A percentile compares a stretch with the other conserved stretches of the same genome.
Conservation (phyloP, 64 coral and sea anemone genomes). For the Orbicella faveolata region DNA sequence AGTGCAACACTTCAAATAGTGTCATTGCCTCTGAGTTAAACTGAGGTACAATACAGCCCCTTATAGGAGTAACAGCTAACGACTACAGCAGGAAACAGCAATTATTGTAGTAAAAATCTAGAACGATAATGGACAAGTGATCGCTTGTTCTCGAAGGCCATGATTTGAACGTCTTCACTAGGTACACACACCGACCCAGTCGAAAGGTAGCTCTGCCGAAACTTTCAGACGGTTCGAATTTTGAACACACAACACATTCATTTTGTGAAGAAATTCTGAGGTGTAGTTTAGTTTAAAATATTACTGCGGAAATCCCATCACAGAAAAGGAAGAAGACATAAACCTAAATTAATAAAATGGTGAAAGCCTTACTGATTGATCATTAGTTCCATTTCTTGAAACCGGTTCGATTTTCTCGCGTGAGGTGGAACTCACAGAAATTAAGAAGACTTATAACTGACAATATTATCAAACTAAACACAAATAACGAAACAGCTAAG, state of each 20-base stretch:
- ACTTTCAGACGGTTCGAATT: not conserved
- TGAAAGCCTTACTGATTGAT: slow-evolving; percentile 1
- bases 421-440: not conserved
- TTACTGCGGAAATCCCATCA: not conserved
- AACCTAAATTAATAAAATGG: slow-evolving; percentile 7
- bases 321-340: not conserved
- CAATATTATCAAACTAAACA: slow-evolving; percentile 2
- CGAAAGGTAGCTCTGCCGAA: not conserved
- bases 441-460: not conserved
- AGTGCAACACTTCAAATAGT: not conserved
- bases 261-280: not conserved
- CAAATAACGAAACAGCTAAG: not conserved
- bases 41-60: not conserved
- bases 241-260: not conserved
- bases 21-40: not conserved
- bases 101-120: not conserved
- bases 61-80: not conserved
- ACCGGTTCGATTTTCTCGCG: slow-evolving; percentile 19
- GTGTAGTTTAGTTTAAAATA: not conserved
- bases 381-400: slow-evolving; percentile 21
- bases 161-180: not conserved
- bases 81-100: slow-evolving; percentile 18
- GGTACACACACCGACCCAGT: not conserved
- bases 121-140: not conserved
- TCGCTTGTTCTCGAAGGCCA: not conserved